Evolutionary conservation across 1,140 invertebrate genomes (phyloP).

Genomic region (Venustaconcha ellipsiformis): DNA sequence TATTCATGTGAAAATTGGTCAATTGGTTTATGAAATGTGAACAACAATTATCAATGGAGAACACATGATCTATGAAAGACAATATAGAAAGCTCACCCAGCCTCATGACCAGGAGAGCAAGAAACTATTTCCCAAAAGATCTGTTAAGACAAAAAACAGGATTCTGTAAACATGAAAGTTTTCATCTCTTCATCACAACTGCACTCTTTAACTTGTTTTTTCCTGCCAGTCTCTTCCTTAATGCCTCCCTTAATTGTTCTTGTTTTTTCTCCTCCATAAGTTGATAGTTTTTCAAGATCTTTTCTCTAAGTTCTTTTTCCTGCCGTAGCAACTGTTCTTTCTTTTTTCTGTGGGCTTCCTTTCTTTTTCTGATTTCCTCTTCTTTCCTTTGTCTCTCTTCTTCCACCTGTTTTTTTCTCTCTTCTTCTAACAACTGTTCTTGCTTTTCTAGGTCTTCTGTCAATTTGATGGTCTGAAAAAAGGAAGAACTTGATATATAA

Average conservation of each 20-base stretch:
- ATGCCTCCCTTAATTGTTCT: slow-evolving; percentile 20
- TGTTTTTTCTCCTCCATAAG: slow-evolving; percentile 24
- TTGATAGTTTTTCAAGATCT: slow-evolving; percentile 27
- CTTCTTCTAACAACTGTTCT: slow-evolving; percentile 25
- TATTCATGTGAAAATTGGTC: no score
- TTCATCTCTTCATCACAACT: slow-evolving; percentile 27
- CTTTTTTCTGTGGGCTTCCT: slow-evolving; percentile 17
- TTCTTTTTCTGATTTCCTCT: slow-evolving; percentile 19
- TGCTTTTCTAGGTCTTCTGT: slow-evolving; percentile 21
- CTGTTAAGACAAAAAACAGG: no score
- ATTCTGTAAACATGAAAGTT: no score
- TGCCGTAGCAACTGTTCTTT: slow-evolving; percentile 24
- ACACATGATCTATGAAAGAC: no score
- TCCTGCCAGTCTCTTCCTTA: slow-evolving; percentile 19
- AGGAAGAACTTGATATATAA: no score
- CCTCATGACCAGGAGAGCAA: no score
- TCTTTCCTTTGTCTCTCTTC: slow-evolving; percentile 21
- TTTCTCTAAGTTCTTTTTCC: slow-evolving; percentile 30
- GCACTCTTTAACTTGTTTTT: slow-evolving; percentile 29
- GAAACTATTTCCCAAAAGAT: no score
- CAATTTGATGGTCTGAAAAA: slow-evolving; percentile 23
- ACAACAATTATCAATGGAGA: no score
- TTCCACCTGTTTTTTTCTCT: slow-evolving; percentile 21
- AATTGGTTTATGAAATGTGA: no score
- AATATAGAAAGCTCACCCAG: no score